Percentiles rank a stretch among this genome's conserved stretches.
These are phyloP conservation scores for Resseliella maxima DNA, from an alignment of 2,888 invertebrate species.

Conservation along the genomic window DNA sequence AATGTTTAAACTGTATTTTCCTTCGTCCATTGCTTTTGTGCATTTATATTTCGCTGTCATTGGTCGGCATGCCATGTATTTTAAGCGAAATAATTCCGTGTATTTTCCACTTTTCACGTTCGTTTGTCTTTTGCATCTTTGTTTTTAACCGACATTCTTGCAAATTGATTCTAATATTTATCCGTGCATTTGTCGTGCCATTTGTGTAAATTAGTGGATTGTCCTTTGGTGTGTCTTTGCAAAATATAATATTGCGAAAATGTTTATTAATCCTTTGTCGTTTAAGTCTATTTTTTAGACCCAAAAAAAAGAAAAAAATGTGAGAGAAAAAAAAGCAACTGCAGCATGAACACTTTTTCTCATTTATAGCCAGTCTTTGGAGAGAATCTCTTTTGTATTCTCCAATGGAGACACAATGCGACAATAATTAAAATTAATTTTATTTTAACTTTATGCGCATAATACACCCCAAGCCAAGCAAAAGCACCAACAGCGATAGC, in stretches of 20 bases:
- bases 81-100: conserved; percentile 8
- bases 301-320: neutral
- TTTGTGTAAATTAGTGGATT: neutral
- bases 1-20: neutral
- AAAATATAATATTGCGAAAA: conserved; percentile 7
- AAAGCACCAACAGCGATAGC: neutral
- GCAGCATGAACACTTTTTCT: neutral
- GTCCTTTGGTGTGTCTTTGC: neutral
- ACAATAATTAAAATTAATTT: conserved; percentile 32
- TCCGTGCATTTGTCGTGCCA: neutral
- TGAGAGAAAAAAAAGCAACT: neutral
- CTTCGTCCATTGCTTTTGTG: neutral
- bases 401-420: neutral
- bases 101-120: conserved; percentile 2
- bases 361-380: too few relatives aligned
- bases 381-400: neutral
- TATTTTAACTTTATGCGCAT: neutral
- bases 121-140: neutral
- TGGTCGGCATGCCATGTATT: neutral
- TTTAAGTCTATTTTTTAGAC: neutral
- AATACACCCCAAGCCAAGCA: neutral
- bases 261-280: conserved; percentile 9
- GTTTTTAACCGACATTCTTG: neutral
- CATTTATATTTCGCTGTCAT: neutral
- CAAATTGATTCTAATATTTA: conserved; percentile 14